Evolutionary conservation across 2,888 invertebrate genomes (phyloP), one percentile per base, ranked within the genome.

Genomic region (Agonum fuliginosum): DNA sequence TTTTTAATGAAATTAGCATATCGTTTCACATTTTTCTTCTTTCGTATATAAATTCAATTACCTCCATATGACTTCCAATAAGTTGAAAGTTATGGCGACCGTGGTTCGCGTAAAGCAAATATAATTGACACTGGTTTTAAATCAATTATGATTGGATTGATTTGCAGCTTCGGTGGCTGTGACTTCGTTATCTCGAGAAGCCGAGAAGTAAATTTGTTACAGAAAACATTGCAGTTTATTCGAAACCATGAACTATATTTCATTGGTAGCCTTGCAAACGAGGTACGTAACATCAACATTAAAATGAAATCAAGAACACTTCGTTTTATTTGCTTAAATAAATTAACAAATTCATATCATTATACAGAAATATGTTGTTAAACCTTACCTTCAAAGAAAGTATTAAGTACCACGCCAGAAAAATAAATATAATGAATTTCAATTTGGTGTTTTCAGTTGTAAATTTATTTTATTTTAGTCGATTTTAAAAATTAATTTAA

Each of bases 161-260:
- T 37, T 37, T 37, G 37, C 37, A 12, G 37, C 37, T 37, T 37
- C n/a, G n/a, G 4, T 37, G 3, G 27, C 27, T 4, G 37, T 37
- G 37, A n/a, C n/a, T 37, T 37, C 37, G 37, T 37, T 37, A 37
- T 37, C 37, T 37, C n/a, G n/a, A n/a, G n/a, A n/a, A n/a, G n/a
- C n/a, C n/a, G n/a, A n/a, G n/a, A 37, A 37, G 37, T 37, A 12
- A 37, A 37, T 37, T 37, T 3, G 37, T 37, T 37, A 37, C 37
- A 37, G 37, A 1, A 10, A n/a, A n/a, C n/a, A n/a, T n/a, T 3
- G n/a, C n/a, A 37, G 37, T 37, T 37, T 37, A 37, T 37, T 37
- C 10, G 37, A 37, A 37, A 37, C 37, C 37, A 10, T 37, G 37
- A 37, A 37, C 37, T 37, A 37, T 37, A 37, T 37, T 37, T 37